phyloP scores from a whole-genome alignment of 2,888 invertebrate genomes.

The Dione vanillae region DNA sequence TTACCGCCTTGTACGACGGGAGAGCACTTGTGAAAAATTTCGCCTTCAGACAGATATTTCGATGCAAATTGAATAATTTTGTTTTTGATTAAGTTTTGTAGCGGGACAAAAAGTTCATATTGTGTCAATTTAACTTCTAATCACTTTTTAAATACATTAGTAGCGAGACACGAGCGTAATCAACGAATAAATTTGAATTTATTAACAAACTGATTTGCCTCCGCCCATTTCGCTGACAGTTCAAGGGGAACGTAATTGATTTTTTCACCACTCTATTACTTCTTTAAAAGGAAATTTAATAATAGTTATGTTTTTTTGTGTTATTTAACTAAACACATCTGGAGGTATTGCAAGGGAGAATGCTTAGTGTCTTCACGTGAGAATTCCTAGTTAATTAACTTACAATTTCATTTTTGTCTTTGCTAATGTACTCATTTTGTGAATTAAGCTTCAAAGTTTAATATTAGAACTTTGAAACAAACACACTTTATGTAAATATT shows the following conservation, averaged over 20 bases:
- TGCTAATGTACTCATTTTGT: background rate
- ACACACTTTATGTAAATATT: background rate
- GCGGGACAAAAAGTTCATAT: conserved; percentile 81
- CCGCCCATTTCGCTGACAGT: conserved; percentile 68
- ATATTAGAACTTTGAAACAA: too few species aligned
- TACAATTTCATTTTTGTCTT: background rate
- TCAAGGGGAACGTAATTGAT: conserved; percentile 79
- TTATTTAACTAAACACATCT: background rate
- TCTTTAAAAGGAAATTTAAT: conserved; percentile 36
- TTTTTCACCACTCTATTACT: conserved; percentile 55
- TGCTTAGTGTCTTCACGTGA: background rate
- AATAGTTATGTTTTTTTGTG: conserved; percentile 17
- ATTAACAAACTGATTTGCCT: conserved; percentile 75
- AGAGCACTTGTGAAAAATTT: conserved; percentile 28
- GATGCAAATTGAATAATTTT: conserved; percentile 78
- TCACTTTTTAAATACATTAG: conserved; percentile 84
- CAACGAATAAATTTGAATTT: conserved; percentile 84
- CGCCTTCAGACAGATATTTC: conserved; percentile 51
- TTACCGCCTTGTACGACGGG: conserved; percentile 15
- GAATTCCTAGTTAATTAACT: background rate
- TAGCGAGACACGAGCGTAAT: conserved; percentile 72
- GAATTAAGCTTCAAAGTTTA: too few species aligned
- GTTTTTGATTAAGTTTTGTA: conserved; percentile 70
- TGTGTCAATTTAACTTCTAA: conserved; percentile 84
- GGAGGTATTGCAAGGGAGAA: background rate